Conservation (phyloP, 2,888 invertebrate genomes). For the Microplitis deprimator region DNA sequence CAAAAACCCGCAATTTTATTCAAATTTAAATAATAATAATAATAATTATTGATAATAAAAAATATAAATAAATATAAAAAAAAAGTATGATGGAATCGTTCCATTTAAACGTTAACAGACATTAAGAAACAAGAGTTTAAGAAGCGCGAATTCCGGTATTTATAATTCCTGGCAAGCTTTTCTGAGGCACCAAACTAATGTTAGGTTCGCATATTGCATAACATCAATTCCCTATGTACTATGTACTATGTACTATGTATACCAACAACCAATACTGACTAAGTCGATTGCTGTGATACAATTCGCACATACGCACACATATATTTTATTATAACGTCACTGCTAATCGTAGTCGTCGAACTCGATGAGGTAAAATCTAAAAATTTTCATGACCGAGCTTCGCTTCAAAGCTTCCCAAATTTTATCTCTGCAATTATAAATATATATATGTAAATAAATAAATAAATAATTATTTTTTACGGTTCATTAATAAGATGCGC, state of each 20-base stretch:
- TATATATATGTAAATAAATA: neutral
- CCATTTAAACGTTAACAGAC: constrained; percentile 31
- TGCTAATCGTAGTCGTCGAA: constrained; percentile 10
- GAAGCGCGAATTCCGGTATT: constrained; percentile 66
- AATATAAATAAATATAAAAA: constrained; percentile 18
- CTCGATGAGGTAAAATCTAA: constrained; percentile 16
- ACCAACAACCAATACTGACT: constrained; percentile 6
- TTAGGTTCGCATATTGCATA: constrained; percentile 60
- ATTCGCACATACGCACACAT: neutral
- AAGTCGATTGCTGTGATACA: neutral
- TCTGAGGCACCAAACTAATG: constrained; percentile 59
- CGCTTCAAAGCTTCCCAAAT: neutral
- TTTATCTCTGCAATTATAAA: neutral
- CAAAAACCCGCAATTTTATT: too few species aligned
- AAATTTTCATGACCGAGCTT: constrained; percentile 16
- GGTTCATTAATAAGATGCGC: neutral
- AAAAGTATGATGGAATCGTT: constrained; percentile 18
- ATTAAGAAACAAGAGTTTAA: constrained; percentile 40
- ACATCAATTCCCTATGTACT: constrained; percentile 32
- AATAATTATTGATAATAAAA: neutral
- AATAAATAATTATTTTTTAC: constrained; percentile 4
- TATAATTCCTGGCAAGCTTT: constrained; percentile 68
- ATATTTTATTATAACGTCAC: neutral
- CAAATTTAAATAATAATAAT: neutral
- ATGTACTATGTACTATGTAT: neutral